Conservation (phyloP, 64 coral and sea anemone species). For the Stichodactyla helianthus region DNA sequence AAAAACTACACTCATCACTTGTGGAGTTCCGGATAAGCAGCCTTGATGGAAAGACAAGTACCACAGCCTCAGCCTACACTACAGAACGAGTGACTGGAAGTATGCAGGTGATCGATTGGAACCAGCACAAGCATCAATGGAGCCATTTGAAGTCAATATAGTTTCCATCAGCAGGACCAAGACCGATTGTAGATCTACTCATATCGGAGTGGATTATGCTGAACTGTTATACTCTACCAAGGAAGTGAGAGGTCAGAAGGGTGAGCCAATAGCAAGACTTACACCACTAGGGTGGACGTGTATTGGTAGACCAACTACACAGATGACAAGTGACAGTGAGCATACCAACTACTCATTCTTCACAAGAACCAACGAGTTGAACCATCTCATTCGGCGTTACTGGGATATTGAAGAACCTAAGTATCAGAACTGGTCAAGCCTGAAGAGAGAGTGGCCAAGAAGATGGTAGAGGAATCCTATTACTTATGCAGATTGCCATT, state of each 20-base stretch:
- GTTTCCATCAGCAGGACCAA: background rate
- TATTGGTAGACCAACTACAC: slow-evolving; percentile 20
- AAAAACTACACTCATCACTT: too few species aligned
- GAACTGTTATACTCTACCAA: slow-evolving; percentile 41
- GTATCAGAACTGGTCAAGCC: slow-evolving; percentile 31
- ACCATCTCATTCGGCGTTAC: slow-evolving; percentile 47
- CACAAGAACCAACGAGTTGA: slow-evolving; percentile 18
- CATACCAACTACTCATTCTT: slow-evolving; percentile 40
- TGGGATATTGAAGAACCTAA: slow-evolving; percentile 56
- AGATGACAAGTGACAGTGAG: background rate
- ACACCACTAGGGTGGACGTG: slow-evolving; percentile 70
- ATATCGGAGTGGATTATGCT: too few species aligned
- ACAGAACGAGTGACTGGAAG: slow-evolving; percentile 43
- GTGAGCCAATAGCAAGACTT: slow-evolving; percentile 61
- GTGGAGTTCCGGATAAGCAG: too few species aligned
- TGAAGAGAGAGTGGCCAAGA: slow-evolving; percentile 39
- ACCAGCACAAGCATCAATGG: slow-evolving; percentile 29
- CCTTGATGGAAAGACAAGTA: too few species aligned
- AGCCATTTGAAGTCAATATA: background rate
- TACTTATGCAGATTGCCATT: slow-evolving; percentile 21
- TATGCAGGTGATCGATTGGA: slow-evolving; percentile 56
- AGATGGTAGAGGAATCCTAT: slow-evolving; percentile 18
- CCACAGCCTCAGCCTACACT: slow-evolving; percentile 20
- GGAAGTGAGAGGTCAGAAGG: slow-evolving; percentile 33
- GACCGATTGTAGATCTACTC: background rate